Evolutionary conservation across 2,888 invertebrate species (phyloP), one percentile per base, ranked within the genome.

Genomic region (Elegia similella): DNA sequence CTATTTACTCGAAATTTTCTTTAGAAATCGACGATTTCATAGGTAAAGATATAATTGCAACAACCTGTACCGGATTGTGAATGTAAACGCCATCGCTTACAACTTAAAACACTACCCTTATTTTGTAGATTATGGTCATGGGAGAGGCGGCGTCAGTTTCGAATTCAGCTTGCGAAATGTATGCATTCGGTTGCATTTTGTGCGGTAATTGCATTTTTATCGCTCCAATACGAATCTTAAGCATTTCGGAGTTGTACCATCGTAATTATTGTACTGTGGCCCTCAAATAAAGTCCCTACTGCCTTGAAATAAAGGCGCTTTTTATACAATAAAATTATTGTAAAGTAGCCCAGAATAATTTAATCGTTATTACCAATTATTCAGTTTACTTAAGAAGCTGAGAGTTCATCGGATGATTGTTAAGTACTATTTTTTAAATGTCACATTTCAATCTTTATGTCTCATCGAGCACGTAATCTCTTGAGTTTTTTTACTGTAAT

Each of bases 191-290:
- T 44, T 46, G 32, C 44, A 32, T 44, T 55, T 67, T 66, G 64
- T 63, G 60, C 66, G 55, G 59, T 76, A 76, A 78, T 78, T 76
- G 67, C 74, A 66, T 67, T 65, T 67, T 71, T 72, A 76, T 73
- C 69, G 68, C 63, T 59, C 59, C 59, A 67, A 70, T 72, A 71
- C 60, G 70, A 68, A 71, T 67, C 59, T 69, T 67, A 69, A 66
- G 62, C 61, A 62, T 66, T 68, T 62, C 61, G 60, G 32, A 46
- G 61, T 60, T 68, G 59, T 15, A 32, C 44, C 53, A 62, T 66
- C 69, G 68, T 71, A 69, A 70, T 66, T 65, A 44, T 46, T 32
- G 57, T 43, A 46, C 52, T 57, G 59, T 62, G 53, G 44, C 6
- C 32, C 48, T 48, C 13, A 32, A 6, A 32, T 32, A 48, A 13